Percentiles rank a stretch among this genome's conserved stretches.
phyloP scores from a whole-genome alignment of 2,113 vertebrate species.

The Dipodomys spectabilis region DNA sequence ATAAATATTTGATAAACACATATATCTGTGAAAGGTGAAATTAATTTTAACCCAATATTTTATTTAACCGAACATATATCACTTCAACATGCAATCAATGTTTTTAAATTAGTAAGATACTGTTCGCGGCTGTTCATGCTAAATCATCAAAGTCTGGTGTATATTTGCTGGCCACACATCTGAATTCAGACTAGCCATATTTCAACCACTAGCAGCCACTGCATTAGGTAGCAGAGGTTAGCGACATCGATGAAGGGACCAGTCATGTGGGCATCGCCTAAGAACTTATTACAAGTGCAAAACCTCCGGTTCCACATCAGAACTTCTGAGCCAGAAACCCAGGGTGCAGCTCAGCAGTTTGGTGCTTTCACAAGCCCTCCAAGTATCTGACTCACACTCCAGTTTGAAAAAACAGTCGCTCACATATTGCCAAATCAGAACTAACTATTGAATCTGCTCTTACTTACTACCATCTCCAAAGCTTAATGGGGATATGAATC shows the following conservation, averaged over 20 bases:
- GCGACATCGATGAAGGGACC: neutral
- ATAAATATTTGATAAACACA: no score
- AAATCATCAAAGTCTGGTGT: neutral
- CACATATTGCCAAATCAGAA: neutral
- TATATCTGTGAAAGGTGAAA: neutral
- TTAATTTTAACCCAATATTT: conserved; percentile 39
- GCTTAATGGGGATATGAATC: neutral
- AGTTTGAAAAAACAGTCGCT: neutral
- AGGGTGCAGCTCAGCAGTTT: no score
- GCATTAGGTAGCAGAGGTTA: neutral
- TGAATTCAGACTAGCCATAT: neutral
- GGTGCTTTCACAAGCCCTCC: neutral
- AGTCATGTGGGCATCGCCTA: neutral
- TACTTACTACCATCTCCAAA: neutral
- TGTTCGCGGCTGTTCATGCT: neutral
- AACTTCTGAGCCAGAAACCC: neutral
- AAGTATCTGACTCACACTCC: neutral
- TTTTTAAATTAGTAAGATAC: neutral
- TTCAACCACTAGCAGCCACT: neutral
- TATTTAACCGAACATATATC: neutral
- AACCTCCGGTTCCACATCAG: neutral
- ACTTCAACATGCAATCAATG: neutral
- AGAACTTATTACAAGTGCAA: neutral
- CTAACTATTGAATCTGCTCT: neutral
- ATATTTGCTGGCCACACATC: neutral